Evolutionary conservation across 2,888 invertebrate species (phyloP).

Genomic region (Callinectes sapidus): DNA sequence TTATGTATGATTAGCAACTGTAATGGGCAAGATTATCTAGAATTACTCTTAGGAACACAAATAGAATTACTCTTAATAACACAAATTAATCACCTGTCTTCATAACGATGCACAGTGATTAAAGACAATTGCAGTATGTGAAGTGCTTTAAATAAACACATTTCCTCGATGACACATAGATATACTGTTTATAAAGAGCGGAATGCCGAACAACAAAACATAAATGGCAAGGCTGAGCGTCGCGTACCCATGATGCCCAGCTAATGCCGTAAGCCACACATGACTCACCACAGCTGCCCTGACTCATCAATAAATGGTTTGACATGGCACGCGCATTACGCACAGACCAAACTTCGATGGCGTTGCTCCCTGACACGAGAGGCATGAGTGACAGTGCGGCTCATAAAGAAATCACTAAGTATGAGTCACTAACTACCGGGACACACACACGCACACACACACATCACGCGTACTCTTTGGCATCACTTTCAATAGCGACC

Average conservation of each 20-base stretch:
- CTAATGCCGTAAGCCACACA: background rate
- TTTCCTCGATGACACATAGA: background rate
- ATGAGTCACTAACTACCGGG: background rate
- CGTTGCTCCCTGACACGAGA: background rate
- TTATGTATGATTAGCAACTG: no score
- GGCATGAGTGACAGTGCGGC: background rate
- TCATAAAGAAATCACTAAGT: background rate
- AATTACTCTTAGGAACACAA: background rate
- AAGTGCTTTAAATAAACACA: background rate
- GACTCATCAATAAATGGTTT: constrained; percentile 1
- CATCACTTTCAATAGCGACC: background rate
- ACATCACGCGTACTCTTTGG: background rate
- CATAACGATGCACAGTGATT: background rate
- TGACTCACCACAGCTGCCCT: background rate
- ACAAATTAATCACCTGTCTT: background rate
- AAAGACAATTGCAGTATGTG: background rate
- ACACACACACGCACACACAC: background rate
- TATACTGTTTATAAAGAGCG: background rate
- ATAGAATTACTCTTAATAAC: background rate
- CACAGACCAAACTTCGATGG: background rate
- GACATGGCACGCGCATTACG: background rate
- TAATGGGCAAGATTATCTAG: background rate
- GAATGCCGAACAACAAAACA: background rate
- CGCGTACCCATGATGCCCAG: background rate
- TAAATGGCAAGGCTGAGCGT: background rate